phyloP scores from a whole-genome alignment of 2,797 vertebrate genomes.

The Manis javanica region DNA sequence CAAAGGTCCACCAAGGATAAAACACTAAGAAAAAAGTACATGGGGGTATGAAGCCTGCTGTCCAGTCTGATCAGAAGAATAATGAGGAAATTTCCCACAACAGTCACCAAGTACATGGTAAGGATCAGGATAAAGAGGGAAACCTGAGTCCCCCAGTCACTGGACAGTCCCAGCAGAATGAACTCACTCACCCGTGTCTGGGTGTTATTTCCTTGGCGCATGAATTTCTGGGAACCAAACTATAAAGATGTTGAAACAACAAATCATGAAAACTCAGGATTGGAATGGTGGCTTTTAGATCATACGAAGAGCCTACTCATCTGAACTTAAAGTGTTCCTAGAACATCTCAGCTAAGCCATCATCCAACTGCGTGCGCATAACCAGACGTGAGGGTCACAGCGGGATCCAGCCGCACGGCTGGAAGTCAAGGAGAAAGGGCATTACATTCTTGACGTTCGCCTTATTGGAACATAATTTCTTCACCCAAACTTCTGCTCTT shows the following conservation, averaged over 20 bases:
- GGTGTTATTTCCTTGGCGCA: constrained; percentile 43
- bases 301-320: neutral
- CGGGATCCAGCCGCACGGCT: neutral
- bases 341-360: neutral
- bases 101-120: constrained; percentile 60
- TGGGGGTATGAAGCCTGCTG: constrained; percentile 69
- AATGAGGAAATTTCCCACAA: constrained; percentile 68
- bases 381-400: neutral
- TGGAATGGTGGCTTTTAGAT: neutral
- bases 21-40: constrained; percentile 75
- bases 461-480: neutral
- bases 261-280: neutral
- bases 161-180: constrained; percentile 64
- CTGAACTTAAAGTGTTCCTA: neutral
- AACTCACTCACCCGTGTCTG: constrained; percentile 57
- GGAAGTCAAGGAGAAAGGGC: constrained; percentile 7
- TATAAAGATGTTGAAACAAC: neutral
- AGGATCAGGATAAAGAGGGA: constrained; percentile 66
- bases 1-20: constrained; percentile 70
- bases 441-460: neutral
- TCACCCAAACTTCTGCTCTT: constrained; percentile 1
- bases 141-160: neutral
- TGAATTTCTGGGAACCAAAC: neutral
- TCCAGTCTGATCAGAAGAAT: constrained; percentile 67
- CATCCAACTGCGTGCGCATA: neutral